Evolutionary conservation across 1,140 invertebrate genomes (phyloP).

Genomic region (Elymnias hypermnestra): DNA sequence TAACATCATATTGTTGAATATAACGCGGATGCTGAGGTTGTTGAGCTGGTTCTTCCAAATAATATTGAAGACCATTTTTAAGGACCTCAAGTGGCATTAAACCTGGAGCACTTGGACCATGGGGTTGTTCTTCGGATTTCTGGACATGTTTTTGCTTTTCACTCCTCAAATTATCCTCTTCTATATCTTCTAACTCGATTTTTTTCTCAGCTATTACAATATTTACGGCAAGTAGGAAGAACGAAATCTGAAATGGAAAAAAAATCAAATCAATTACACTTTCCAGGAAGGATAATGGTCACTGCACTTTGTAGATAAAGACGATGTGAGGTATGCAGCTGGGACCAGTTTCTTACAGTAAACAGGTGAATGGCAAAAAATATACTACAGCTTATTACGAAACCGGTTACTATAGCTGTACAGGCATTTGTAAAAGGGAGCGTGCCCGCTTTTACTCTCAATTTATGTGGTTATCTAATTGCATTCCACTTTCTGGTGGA

Average conservation of each 20-base stretch:
- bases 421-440: constrained; percentile 48
- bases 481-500: constrained; percentile 41
- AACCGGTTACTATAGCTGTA: constrained; percentile 46
- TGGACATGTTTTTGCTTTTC: constrained; percentile 50
- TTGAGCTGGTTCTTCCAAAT: constrained; percentile 37
- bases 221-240: constrained; percentile 37
- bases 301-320: constrained; percentile 30
- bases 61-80: constrained; percentile 46
- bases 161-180: constrained; percentile 70
- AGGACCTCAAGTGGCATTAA: constrained; percentile 43
- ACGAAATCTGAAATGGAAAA: constrained; percentile 59
- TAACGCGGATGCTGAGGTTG: constrained; percentile 43
- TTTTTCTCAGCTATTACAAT: constrained; percentile 56
- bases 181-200: constrained; percentile 71
- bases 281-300: constrained; percentile 31
- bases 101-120: constrained; percentile 6
- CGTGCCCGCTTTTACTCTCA: constrained; percentile 66
- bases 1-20: constrained; percentile 60
- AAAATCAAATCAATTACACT: constrained; percentile 32
- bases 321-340: constrained; percentile 31
- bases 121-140: constrained; percentile 19
- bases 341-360: constrained; percentile 26
- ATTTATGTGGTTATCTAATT: constrained; percentile 60
- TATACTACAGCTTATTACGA: constrained; percentile 50
- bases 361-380: constrained; percentile 68